Evolutionary conservation across 2,113 vertebrate genomes (phyloP), one percentile per base, ranked within the genome.

Genomic region (Glaucidium brasilianum): DNA sequence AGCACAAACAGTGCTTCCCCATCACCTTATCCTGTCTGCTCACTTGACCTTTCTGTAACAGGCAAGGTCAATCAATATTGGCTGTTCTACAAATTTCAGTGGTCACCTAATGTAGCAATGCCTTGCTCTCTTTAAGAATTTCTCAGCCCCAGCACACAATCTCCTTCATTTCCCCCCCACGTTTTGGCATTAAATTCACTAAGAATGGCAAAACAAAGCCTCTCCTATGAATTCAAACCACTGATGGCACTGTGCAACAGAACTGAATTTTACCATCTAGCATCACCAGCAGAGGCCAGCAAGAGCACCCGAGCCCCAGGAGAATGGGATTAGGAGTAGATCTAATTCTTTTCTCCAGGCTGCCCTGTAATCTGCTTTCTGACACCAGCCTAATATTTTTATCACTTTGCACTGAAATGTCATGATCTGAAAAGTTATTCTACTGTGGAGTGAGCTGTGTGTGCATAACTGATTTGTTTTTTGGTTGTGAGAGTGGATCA

Each of bases 371-470:
- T 94, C 76, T 92, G 81, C 21, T 91, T 56, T 89, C 82, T 96
- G 83, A 92, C 88, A 96, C 49, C 39, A 84, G 52, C 34, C 67
- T 89, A 85, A 90, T 87, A 77, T 89, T 89, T 94, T 96, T 94
- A 95, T 87, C 86, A n/a, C 73, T 72, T 49, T 86, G 79, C 73
- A 75, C 76, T 87, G 94, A 81, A 89, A 87, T 90, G 74, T 95
- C 90, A 69, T 89, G 80, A 85, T 95, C 96, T 96, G 88, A 82
- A 88, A 96, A 95, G 94, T 90, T 66, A 89, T 92, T 91, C 72
- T 27, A n/a, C 73, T 49, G 79, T 72, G 79, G 47, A 95, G 77
- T 12, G 8, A 91, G 73, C 77, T 79, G 73, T 50, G 81, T 90
- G 88, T 76, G 85, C 85, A 76, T 83, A 88, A 83, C 75, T 92